phyloP scores from a whole-genome alignment of 2,113 vertebrate genomes.

The Thryonomys swinderianus region DNA sequence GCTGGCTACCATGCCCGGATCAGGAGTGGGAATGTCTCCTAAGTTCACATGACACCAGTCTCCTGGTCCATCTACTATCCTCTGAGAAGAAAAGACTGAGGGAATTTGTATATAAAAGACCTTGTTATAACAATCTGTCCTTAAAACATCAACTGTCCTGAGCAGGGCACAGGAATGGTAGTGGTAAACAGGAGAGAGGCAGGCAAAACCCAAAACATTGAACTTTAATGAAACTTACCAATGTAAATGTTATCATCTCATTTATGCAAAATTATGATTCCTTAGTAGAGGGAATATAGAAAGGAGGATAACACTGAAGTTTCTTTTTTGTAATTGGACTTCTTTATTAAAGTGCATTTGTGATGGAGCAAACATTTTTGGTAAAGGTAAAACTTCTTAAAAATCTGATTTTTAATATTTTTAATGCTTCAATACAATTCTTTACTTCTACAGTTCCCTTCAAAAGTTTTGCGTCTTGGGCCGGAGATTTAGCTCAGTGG shows the following conservation, averaged over 20 bases:
- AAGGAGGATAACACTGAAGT: background rate
- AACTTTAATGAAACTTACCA: constrained; percentile 23
- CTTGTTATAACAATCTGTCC: background rate
- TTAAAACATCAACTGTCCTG: constrained; percentile 21
- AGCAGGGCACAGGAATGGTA: background rate
- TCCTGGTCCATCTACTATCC: background rate
- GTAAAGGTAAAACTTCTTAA: background rate
- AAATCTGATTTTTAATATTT: background rate
- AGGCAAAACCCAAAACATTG: constrained; percentile 3
- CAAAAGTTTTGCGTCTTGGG: too few relatives aligned
- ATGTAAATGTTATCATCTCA: background rate
- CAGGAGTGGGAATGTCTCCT: background rate
- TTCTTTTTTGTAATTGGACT: background rate
- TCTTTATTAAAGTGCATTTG: background rate
- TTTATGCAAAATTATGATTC: constrained; percentile 24
- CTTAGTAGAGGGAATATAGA: background rate
- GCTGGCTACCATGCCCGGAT: too few relatives aligned
- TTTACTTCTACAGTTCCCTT: constrained; percentile 58
- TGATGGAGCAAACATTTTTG: background rate
- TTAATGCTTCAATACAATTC: constrained; percentile 28
- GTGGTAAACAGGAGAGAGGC: background rate
- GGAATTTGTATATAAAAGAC: background rate
- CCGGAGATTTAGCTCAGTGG: too few relatives aligned
- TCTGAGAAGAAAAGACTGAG: constrained; percentile 23
- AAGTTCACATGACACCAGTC: background rate